These are phyloP conservation scores for Odontesthes bonariensis DNA, from an alignment of 2,113 vertebrate species.

Conservation along the genomic window DNA sequence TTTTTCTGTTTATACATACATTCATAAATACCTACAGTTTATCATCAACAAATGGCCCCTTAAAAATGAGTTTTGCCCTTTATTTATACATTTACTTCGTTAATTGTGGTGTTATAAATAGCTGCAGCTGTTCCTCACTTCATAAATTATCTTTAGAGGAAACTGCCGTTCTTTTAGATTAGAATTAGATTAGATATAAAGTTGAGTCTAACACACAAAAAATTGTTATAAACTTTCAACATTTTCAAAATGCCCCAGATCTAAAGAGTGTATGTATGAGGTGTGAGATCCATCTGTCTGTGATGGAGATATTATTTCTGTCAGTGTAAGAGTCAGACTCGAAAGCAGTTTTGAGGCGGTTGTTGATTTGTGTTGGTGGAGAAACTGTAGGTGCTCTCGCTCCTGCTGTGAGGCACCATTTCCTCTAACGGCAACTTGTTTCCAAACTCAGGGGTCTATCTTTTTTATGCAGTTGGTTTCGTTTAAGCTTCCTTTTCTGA, in stretches of 20 bases:
- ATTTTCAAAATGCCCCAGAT: background rate
- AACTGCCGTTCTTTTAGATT: too few species aligned
- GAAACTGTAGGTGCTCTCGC: background rate
- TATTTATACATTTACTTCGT: background rate
- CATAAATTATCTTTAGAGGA: too few species aligned
- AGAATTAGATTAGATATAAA: background rate
- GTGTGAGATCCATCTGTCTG: background rate
- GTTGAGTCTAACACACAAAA: background rate
- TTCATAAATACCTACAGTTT: background rate
- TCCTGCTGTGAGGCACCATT: background rate
- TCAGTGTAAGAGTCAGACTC: too few species aligned
- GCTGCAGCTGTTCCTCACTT: too few species aligned
- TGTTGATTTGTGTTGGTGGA: background rate
- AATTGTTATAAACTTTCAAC: background rate
- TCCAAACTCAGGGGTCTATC: background rate
- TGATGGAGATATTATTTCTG: too few species aligned
- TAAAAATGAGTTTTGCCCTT: background rate
- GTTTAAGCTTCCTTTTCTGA: background rate
- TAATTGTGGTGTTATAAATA: too few species aligned
- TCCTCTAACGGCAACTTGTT: slow-evolving; percentile 13
- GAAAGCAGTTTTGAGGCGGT: background rate
- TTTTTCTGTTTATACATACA: background rate
- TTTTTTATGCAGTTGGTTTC: background rate
- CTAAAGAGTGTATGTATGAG: too few species aligned
- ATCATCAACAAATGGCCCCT: background rate